Evolutionary conservation across 2,113 vertebrate species (phyloP).

Genomic region (Pachypanchax playfairii): DNA sequence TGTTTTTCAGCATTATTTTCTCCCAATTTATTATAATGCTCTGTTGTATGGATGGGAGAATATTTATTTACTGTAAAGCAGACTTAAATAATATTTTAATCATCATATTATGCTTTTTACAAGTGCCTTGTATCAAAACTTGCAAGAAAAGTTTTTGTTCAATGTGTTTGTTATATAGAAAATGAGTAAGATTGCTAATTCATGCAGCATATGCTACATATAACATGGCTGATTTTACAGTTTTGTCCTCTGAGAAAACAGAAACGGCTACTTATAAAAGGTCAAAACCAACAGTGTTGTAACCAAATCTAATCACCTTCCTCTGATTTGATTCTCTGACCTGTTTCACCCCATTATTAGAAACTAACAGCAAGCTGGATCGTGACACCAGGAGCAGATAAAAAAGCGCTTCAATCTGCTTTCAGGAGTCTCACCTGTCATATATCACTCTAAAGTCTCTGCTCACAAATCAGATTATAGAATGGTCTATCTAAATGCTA

Average conservation of each 20-base stretch:
- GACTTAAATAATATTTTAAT: no score
- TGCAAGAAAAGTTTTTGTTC: no score
- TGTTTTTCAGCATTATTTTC: neutral
- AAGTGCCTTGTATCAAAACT: no score
- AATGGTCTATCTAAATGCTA: neutral
- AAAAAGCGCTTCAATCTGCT: neutral
- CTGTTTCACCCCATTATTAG: neutral
- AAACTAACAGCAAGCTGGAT: slow-evolving; percentile 1
- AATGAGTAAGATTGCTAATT: no score
- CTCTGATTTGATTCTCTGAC: slow-evolving; percentile 19
- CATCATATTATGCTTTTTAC: no score
- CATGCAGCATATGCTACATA: no score
- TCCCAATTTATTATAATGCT: no score
- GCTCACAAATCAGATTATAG: neutral
- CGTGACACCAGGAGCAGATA: slow-evolving; percentile 3
- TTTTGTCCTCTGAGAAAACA: no score
- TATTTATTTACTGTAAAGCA: no score
- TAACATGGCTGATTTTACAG: no score
- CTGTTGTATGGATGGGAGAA: no score
- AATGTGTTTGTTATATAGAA: no score
- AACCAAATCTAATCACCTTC: slow-evolving; percentile 12
- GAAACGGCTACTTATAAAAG: slow-evolving; percentile 1
- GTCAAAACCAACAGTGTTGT: slow-evolving; percentile 5
- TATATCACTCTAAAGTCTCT: slow-evolving; percentile 11
- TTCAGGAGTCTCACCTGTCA: neutral